A percentile compares a stretch with the other conserved stretches of the same genome.
phyloP scores from a whole-genome alignment of 2,888 invertebrate species.

The Ypsolopha scabrella region DNA sequence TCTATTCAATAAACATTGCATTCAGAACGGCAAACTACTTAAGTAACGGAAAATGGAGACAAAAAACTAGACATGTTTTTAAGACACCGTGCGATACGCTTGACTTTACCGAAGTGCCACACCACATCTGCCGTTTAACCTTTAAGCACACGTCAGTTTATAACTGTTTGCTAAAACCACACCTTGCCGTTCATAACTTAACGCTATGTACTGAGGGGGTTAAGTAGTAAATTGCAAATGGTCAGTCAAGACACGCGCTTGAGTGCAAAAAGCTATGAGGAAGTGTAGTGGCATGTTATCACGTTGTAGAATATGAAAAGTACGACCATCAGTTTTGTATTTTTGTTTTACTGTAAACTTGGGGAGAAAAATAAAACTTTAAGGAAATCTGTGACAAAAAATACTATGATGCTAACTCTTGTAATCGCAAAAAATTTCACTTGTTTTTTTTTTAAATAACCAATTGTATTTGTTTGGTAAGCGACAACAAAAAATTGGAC shows the following conservation, averaged over 20 bases:
- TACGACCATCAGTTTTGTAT: neutral
- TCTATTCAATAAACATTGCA: too few species aligned
- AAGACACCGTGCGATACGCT: neutral
- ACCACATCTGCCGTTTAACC: slow-evolving; percentile 48
- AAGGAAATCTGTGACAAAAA: too few species aligned
- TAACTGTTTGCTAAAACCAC: slow-evolving; percentile 14
- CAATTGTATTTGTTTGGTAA: too few species aligned
- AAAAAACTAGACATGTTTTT: too few species aligned
- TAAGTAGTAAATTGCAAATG: slow-evolving; percentile 19
- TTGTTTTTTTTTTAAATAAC: too few species aligned
- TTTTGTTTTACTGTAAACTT: too few species aligned
- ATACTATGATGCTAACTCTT: too few species aligned
- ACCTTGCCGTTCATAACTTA: slow-evolving; percentile 22
- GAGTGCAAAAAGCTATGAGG: slow-evolving; percentile 24
- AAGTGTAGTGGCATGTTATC: neutral
- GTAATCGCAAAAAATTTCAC: too few species aligned
- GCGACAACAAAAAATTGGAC: too few species aligned
- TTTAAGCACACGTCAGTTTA: slow-evolving; percentile 18
- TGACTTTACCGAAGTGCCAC: slow-evolving; percentile 20
- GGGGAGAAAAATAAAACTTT: too few species aligned
- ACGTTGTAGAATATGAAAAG: neutral
- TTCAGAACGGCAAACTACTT: too few species aligned
- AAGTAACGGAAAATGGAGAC: too few species aligned
- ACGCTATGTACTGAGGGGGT: slow-evolving; percentile 15
- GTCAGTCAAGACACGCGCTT: slow-evolving; percentile 13